A percentile compares a stretch with the other conserved stretches of the same genome.
Conservation (phyloP, 2,113 vertebrate genomes). For the Labeo rohita region DNA sequence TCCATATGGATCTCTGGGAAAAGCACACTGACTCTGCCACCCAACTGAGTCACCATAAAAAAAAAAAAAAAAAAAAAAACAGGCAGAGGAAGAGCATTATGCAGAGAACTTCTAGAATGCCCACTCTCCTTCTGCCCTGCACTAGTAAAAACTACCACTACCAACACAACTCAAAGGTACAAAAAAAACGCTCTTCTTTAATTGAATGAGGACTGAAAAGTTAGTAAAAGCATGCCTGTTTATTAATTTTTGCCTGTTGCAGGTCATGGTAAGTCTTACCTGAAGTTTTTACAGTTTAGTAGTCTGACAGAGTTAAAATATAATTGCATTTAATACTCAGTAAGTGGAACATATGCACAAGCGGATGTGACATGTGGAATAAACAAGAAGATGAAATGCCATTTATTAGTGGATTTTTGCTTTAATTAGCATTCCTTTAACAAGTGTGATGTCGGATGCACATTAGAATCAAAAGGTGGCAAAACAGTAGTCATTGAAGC, state of each 20-base stretch:
- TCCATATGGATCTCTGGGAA: slow-evolving; percentile 28
- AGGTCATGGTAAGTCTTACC: not conserved
- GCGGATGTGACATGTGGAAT: not conserved
- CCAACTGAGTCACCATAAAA: not conserved
- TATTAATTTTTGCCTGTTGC: not conserved
- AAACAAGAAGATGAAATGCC: not conserved
- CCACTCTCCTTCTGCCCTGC: slow-evolving; percentile 6
- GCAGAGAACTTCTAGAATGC: not conserved
- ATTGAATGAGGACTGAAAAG: not conserved
- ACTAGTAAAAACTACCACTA: slow-evolving; percentile 1
- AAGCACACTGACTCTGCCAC: slow-evolving; percentile 21
- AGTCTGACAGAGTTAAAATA: not conserved
- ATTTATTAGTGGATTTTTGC: not conserved
- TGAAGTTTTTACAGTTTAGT: not conserved
- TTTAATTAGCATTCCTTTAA: slow-evolving; percentile 13
- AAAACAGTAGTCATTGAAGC: slow-evolving; percentile 10
- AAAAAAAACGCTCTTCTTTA: not conserved
- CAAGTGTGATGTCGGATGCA: not conserved
- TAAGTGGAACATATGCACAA: not conserved
- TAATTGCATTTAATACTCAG: not conserved
- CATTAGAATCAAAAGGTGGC: slow-evolving; percentile 8
- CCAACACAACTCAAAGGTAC: not conserved
- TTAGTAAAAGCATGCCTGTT: not conserved
- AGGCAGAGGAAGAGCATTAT: not conserved
- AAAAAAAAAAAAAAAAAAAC: not conserved